Evolutionary conservation across 2,113 vertebrate species (phyloP).

Genomic region (Clarias macrocephalus): DNA sequence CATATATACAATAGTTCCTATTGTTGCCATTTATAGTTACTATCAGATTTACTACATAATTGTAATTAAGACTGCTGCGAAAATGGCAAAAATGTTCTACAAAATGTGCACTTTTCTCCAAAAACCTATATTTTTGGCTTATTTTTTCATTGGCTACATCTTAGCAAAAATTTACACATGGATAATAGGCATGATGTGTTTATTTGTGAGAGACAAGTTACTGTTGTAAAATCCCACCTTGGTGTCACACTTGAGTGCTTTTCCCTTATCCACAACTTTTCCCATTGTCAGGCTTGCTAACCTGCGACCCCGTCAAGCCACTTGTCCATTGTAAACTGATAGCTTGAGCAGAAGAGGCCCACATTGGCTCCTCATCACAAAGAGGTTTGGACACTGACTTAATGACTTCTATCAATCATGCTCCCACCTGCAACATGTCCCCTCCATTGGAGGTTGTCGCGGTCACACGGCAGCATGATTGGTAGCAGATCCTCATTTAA

Average conservation of each 20-base stretch:
- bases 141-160: background rate
- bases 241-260: background rate
- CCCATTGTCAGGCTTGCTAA: background rate
- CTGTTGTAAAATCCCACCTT: background rate
- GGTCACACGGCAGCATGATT: constrained; percentile 7
- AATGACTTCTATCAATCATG: constrained; percentile 49
- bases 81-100: too few relatives aligned
- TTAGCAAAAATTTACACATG: background rate
- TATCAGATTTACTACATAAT: too few relatives aligned
- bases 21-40: too few relatives aligned
- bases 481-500: constrained; percentile 21
- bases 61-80: too few relatives aligned
- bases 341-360: constrained; percentile 7
- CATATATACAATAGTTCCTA: too few relatives aligned
- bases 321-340: constrained; percentile 23
- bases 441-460: constrained; percentile 25
- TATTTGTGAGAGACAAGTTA: background rate
- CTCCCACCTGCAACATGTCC: constrained; percentile 19
- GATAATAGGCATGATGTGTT: background rate
- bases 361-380: constrained; percentile 26
- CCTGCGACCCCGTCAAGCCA: background rate
- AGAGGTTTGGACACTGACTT: constrained; percentile 41
- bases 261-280: background rate
- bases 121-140: too few relatives aligned
- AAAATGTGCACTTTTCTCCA: background rate